Evolutionary conservation across 2,888 invertebrate genomes (phyloP), one percentile per base, ranked within the genome.

Genomic region (Scaptomyza parva): DNA sequence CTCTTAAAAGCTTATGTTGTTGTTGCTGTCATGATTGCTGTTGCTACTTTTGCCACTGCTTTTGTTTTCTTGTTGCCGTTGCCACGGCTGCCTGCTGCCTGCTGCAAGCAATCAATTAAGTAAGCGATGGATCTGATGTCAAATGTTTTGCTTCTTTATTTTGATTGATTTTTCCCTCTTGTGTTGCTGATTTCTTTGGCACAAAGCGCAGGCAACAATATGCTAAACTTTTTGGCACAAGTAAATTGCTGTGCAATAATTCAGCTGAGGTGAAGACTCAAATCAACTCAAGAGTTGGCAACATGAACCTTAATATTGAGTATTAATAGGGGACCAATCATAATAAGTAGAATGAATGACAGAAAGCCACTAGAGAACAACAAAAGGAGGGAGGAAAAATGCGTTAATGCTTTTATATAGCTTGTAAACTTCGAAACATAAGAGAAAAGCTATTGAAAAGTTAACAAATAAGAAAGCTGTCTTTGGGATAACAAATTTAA

Each of bases 81-180:
- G 50, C 4, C 28, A 30, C 8, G 52, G 28, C 30, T 52, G 58
- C 3, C 37, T 55, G 28, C 35, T 57, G 62, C 4, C 43, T 41
- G 52, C 39, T 44, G 62, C 59, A 63, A 67, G 78, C 78, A 78
- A 87, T 82, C 82, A 87, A 87, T 82, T 82, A 67, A 65, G 43
- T 52, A 40, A 30, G 41, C 64, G 41, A 72, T 64, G 57, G 78
- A 70, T 62, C 30, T 57, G 48, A 44, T 82, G 84, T 67, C 84
- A 77, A 86, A 63, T 68, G 54, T 63, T 70, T 70, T 67, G 52
- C 67, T 40, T 63, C 68, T 65, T 41, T 52, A 58, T 67, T 70
- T 81, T 82, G 85, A 82, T 82, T 81, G 82, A 82, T 81, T 81
- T 76, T 76, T 57, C 30, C 47, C 37, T 17, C 20, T 18, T 18